Evolutionary conservation across 2,113 vertebrate genomes (phyloP).

Genomic region (Alligator mississippiensis): DNA sequence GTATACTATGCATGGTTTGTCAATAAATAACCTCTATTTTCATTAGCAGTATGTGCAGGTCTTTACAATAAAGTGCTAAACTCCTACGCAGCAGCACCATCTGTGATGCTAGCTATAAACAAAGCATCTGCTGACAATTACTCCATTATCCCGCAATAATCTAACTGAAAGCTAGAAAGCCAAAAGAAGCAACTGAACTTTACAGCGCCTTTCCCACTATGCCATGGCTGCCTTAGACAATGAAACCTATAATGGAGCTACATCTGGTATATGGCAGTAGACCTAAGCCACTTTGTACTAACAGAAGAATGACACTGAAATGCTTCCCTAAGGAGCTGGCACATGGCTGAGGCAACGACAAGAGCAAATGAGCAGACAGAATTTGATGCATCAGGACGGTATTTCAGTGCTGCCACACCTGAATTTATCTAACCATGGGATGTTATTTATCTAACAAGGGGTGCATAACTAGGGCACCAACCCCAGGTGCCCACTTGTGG

Average conservation of each 20-base stretch:
- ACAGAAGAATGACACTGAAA: not conserved
- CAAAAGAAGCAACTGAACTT: not conserved
- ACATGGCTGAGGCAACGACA: slow-evolving; percentile 46
- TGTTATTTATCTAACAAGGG: not conserved
- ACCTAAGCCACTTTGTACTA: accelerated
- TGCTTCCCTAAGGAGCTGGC: not conserved
- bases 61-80: not conserved
- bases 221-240: not conserved
- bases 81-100: not conserved
- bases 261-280: not conserved
- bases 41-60: not conserved
- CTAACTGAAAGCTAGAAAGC: not conserved
- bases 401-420: not conserved
- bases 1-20: accelerated
- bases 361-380: not conserved
- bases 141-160: not conserved
- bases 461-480: no score
- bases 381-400: not conserved
- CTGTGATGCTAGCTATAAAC: not conserved
- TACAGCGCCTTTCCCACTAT: not conserved
- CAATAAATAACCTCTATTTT: not conserved
- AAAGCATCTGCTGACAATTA: not conserved
- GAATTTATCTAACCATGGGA: accelerated
- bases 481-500: no score
- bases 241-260: accelerated